Base-by-base conservation (phyloP, 2,113 vertebrate genomes). In the Ardeotis arabs region DNA sequence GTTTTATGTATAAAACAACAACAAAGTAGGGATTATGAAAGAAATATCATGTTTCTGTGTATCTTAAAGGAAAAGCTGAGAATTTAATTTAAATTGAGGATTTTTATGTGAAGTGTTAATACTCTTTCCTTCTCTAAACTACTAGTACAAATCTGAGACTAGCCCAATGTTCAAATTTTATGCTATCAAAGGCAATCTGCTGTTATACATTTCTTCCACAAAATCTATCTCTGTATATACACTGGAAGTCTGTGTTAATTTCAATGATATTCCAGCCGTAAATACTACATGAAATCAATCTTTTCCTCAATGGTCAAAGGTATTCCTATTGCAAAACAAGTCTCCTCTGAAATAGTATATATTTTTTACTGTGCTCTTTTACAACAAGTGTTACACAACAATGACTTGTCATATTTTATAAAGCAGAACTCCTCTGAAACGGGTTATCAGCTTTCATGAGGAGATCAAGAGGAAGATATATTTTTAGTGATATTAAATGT, bases 1-100 rank as follows among this genome's bases (percentile, higher is more conserved):
- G 94, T 95, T 97, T 95, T 76, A 55, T 87, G 80, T 69, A 78
- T 52, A 83, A 97, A 97, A 95, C 94, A 97, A 95, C 80, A 97
- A 95, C 94, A 96, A 96, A 93, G 76, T 84, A 75, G 86, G 17
- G 62, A 88, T 95, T 91, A 90, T 82, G 90, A 90, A 94, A 95
- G 84, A 92, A 89, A 92, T 86, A 84, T 27, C 52, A 1, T 53
- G 41, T 53, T 95, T 86, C 88, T 93, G 90, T 70, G 64, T 74
- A 52, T 96, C 76, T 92, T 92, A 89, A 93, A 89, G 69, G 73
- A 92, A 90, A 94, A 95, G 80, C 96, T 81, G 85, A 93, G 76
- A 95, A 94, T 4, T 76, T 58, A 90, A 91, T 94, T 88, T 56
- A 72, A 91, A 92, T 5, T 37, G 55, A 94, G 33, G 50, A 58